Evolutionary conservation across 2,113 vertebrate genomes (phyloP).

Genomic region (Dasyprocta punctata): DNA sequence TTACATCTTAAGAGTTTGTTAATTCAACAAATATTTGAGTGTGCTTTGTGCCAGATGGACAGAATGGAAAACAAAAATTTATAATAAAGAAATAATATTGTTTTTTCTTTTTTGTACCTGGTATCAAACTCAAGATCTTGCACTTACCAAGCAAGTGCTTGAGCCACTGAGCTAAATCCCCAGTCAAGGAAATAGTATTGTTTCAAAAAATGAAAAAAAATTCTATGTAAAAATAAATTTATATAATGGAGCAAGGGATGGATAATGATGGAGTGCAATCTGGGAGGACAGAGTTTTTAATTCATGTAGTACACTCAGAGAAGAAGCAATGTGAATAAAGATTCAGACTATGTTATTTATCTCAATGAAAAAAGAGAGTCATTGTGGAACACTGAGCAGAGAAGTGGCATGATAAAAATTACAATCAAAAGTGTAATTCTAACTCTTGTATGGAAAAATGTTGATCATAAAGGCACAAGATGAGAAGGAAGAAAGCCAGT

Average conservation of each 20-base stretch:
- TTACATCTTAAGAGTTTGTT: not conserved
- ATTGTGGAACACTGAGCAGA: not conserved
- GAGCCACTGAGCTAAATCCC: too few relatives aligned
- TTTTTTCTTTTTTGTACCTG: too few relatives aligned
- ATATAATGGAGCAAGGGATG: not conserved
- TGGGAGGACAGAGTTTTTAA: not conserved
- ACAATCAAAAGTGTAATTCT: not conserved
- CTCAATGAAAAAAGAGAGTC: not conserved
- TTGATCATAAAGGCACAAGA: not conserved
- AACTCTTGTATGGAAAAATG: not conserved
- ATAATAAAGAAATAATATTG: too few relatives aligned
- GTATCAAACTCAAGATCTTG: too few relatives aligned
- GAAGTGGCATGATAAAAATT: not conserved
- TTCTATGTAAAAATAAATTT: not conserved
- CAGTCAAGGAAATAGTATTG: not conserved
- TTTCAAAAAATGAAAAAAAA: not conserved
- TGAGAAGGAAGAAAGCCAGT: not conserved
- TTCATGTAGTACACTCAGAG: not conserved
- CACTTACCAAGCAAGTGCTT: too few relatives aligned
- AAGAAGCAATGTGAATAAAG: not conserved
- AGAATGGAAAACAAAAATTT: too few relatives aligned
- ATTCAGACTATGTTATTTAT: not conserved
- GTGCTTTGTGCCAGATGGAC: not conserved
- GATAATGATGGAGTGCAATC: not conserved
- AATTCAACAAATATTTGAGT: not conserved